Percentiles rank a stretch among this genome's conserved stretches.
phyloP scores from a whole-genome alignment of 2,888 invertebrate genomes.

The Hoplodrina ambigua region DNA sequence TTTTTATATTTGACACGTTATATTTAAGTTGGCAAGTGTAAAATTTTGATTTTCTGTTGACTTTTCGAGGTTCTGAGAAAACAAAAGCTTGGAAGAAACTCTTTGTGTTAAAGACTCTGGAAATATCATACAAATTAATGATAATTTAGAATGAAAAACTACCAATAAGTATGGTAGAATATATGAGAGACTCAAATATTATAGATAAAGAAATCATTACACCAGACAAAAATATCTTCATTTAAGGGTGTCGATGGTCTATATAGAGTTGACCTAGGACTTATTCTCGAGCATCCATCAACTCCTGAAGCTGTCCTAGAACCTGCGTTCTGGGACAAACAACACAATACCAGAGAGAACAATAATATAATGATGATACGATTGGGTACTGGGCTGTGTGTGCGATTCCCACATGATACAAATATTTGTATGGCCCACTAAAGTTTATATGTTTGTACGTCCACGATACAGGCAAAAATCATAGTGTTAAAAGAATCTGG shows the following conservation, averaged over 20 bases:
- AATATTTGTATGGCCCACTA: too few species aligned
- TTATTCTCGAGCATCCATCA: too few species aligned
- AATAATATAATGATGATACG: not conserved
- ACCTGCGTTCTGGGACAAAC: too few species aligned
- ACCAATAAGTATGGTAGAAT: too few species aligned
- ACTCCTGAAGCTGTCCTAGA: too few species aligned
- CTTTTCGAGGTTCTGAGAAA: slow-evolving; percentile 33
- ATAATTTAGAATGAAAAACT: not conserved
- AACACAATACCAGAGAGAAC: not conserved
- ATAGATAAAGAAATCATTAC: not conserved
- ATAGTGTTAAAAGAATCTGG: not conserved
- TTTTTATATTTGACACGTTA: slow-evolving; percentile 62
- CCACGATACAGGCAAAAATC: too few species aligned
- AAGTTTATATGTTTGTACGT: too few species aligned
- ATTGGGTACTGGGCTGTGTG: too few species aligned
- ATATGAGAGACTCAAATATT: not conserved
- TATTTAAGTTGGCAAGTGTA: slow-evolving; percentile 65
- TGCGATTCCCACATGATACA: too few species aligned
- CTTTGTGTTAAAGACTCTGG: not conserved
- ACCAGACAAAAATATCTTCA: too few species aligned
- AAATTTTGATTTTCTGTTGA: slow-evolving; percentile 44
- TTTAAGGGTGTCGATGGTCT: too few species aligned
- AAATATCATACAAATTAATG: not conserved
- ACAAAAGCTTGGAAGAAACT: not conserved
- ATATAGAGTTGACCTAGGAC: too few species aligned